These are phyloP conservation scores for Melolontha melolontha DNA, from an alignment of 2,888 invertebrate species.

Conservation along the genomic window DNA sequence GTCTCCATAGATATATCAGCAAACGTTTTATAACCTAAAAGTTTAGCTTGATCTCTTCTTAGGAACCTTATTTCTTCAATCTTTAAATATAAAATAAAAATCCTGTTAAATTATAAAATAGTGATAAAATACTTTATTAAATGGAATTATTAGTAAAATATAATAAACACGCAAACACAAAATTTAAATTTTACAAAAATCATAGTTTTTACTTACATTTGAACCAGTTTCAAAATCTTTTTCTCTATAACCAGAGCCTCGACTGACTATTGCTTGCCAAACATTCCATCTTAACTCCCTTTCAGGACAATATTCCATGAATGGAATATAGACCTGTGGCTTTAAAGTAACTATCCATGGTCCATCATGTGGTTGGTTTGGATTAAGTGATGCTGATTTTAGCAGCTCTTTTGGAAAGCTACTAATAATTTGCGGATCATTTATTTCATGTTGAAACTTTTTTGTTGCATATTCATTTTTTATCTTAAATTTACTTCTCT, in stretches of 20 bases:
- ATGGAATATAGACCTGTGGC: constrained; percentile 77
- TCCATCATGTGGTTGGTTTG: constrained; percentile 72
- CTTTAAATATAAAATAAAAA: constrained; percentile 8
- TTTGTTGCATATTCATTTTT: constrained; percentile 77
- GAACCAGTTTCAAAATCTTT: constrained; percentile 77
- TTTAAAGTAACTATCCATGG: constrained; percentile 89
- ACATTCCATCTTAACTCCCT: constrained; percentile 82
- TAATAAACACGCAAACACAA: too few species aligned
- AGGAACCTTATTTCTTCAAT: constrained; percentile 81
- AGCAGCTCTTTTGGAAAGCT: constrained; percentile 81
- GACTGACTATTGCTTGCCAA: constrained; percentile 83
- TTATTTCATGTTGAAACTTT: constrained; percentile 75
- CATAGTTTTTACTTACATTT: constrained; percentile 57
- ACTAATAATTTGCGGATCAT: constrained; percentile 74
- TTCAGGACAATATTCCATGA: constrained; percentile 89
- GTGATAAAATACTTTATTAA: too few species aligned
- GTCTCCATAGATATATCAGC: constrained; percentile 93
- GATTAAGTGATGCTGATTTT: constrained; percentile 74
- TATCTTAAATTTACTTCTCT: constrained; percentile 73
- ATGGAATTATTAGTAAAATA: too few species aligned
- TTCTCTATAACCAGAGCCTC: constrained; percentile 77
- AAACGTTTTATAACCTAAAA: constrained; percentile 83
- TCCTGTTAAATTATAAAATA: not conserved
- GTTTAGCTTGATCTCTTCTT: constrained; percentile 77
- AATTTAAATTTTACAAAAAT: too few species aligned